Evolutionary conservation across 2,888 invertebrate species (phyloP), one percentile per base, ranked within the genome.

Genomic region (Panorpa germanica): DNA sequence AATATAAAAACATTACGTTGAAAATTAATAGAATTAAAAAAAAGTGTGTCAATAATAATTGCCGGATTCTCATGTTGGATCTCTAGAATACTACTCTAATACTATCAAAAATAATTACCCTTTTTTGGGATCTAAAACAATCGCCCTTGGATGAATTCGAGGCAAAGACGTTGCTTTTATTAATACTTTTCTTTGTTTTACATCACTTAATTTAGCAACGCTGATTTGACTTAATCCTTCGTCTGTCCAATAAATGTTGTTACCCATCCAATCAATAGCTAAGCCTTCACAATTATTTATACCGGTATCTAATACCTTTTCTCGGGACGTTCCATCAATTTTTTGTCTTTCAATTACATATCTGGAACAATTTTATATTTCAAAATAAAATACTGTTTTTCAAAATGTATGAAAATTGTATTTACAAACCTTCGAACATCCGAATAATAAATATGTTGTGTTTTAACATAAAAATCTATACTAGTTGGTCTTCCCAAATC

Each of bases 181-280:
- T 9, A 32, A 15, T 14, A 28, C 16, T 11, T 16, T n/a, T n/a
- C n/a, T n/a, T n/a, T n/a, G n/a, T 28, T 55, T 56, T 21, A 65
- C 52, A 43, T 68, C 64, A 16, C 59, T 58, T 34, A 82, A 47
- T 19, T 64, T 66, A 25, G 75, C 67, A 19, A 77, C 81, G 42
- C 62, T 67, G 37, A 86, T 63, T 29, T 61, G 62, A 33, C 71
- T 68, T 38, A 69, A 55, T 31, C 68, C 69, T 48, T 70, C 70
- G 52, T 78, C 80, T 29, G 78, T 76, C 80, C 83, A 86, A 57
- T 80, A 90, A 33, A 90, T 49, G 55, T 85, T 82, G 34, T 63
- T 52, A 34, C 74, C 73, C 46, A 82, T 64, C 80, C 81, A 83
- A 54, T 90, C 88, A 33, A 82, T 65, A 20, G 83, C 82, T 37